phyloP scores from a whole-genome alignment of 2,113 vertebrate species.

The Theropithecus gelada region DNA sequence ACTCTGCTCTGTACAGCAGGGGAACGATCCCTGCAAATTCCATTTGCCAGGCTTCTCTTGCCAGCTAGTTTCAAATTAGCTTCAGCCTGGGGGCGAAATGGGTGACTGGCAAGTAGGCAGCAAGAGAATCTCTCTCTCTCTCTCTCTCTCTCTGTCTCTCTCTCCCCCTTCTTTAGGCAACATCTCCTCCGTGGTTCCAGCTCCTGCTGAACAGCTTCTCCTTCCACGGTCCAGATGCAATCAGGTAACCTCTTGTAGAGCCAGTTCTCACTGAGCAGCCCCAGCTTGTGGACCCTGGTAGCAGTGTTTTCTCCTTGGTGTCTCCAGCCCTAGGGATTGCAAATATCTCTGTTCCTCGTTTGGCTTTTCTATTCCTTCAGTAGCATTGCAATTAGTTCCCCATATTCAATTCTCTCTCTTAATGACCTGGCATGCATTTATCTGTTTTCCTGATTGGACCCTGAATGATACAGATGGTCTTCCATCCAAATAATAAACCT shows the following conservation, averaged over 20 bases:
- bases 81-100: neutral
- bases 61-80: neutral
- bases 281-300: neutral
- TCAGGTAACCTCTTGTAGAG: neutral
- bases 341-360: neutral
- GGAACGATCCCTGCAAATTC: neutral
- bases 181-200: neutral
- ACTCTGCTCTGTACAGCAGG: neutral
- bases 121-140: neutral
- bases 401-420: neutral
- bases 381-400: neutral
- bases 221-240: neutral
- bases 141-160: too few species aligned
- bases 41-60: neutral
- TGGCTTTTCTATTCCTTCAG: neutral
- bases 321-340: neutral
- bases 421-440: neutral
- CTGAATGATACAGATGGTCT: neutral
- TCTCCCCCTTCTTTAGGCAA: neutral
- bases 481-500: constrained; percentile 5
- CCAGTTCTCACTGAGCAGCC: neutral
- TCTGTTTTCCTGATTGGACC: constrained; percentile 22
- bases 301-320: neutral
- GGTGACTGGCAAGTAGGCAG: neutral
- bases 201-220: neutral